These are phyloP conservation scores for Diplodus puntazzo DNA, from an alignment of 2,797 vertebrate species.

Conservation along the genomic window DNA sequence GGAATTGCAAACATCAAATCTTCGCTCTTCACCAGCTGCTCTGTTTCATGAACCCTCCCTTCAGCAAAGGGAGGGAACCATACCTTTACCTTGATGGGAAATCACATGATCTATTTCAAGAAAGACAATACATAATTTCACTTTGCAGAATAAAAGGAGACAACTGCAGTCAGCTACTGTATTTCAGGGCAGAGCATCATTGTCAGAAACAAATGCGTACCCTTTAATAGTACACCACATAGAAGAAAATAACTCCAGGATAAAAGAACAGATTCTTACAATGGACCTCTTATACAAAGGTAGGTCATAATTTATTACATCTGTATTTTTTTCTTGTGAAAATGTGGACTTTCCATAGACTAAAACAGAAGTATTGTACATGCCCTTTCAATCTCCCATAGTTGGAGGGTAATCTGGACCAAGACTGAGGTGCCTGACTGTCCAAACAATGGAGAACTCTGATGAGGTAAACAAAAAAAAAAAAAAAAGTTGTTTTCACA, in stretches of 20 bases:
- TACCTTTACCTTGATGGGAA: neutral
- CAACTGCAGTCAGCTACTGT: rapidly evolving
- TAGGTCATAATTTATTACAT: neutral
- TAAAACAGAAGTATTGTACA: neutral
- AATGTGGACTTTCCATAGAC: neutral
- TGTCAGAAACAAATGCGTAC: neutral
- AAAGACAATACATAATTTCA: neutral
- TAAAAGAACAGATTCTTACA: no score
- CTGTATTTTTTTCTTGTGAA: neutral
- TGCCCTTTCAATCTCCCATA: neutral
- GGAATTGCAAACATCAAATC: no score
- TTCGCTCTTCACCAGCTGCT: no score
- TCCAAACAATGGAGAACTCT: neutral
- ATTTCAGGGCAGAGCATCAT: neutral
- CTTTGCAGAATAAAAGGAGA: neutral
- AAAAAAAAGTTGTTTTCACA: neutral
- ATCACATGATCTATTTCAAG: rapidly evolving
- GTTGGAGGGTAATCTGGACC: neutral
- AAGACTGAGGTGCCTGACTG: neutral
- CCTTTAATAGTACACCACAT: no score
- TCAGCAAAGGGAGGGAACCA: no score
- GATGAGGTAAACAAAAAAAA: neutral
- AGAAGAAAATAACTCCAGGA: no score
- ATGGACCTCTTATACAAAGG: neutral
- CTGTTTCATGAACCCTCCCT: no score